Conservation (phyloP, 2,797 vertebrate genomes). For the Enteromius trimaculatus region DNA sequence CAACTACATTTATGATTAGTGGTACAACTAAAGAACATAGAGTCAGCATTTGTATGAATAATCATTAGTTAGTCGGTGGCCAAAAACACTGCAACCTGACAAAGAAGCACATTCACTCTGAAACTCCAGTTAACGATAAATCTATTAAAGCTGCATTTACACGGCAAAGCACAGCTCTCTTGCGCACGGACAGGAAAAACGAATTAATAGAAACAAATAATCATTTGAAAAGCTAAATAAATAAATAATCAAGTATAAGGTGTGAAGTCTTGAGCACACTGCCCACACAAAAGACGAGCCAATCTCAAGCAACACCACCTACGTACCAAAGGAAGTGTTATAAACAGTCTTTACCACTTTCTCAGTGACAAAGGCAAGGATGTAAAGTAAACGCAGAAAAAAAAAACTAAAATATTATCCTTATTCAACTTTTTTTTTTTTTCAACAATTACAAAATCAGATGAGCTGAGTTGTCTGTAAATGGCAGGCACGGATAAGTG, state of each 20-base stretch:
- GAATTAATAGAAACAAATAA: slow-evolving; percentile 2
- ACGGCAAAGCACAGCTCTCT: not conserved
- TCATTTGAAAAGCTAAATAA: not conserved
- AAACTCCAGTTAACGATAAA: not conserved
- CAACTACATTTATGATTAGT: not conserved
- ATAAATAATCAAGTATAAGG: not conserved
- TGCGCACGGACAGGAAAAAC: slow-evolving; percentile 1
- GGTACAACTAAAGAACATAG: not conserved
- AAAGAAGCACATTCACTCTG: not conserved
- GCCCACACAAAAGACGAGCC: slow-evolving; percentile 29
- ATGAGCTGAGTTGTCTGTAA: slow-evolving; percentile 4
- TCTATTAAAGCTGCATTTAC: not conserved
- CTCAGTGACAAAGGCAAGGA: not conserved
- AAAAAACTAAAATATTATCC: not conserved
- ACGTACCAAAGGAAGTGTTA: slow-evolving; percentile 23
- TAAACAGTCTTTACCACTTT: slow-evolving; percentile 29
- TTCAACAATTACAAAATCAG: not conserved
- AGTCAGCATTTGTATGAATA: not conserved
- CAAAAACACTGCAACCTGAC: slow-evolving; percentile 6
- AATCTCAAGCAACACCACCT: slow-evolving; percentile 33
- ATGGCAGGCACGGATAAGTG: not conserved
- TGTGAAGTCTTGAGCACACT: slow-evolving; percentile 31
- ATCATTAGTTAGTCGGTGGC: not conserved
- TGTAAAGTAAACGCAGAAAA: not conserved
- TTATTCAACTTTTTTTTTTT: not conserved